Base-by-base conservation (phyloP, 2,797 vertebrate genomes). In the Leptodactylus fallax region DNA sequence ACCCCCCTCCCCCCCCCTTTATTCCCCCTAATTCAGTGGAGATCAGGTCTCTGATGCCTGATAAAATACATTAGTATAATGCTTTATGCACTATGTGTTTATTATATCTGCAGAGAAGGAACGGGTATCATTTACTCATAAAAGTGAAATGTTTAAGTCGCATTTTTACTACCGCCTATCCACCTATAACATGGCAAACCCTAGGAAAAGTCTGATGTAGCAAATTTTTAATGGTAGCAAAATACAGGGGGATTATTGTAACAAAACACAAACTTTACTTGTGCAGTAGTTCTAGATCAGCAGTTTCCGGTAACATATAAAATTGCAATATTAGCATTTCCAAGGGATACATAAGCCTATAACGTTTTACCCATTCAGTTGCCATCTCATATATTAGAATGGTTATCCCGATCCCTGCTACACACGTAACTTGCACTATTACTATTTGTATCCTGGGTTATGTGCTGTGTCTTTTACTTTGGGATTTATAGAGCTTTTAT, bases 181-280 rank as follows among this genome's bases (percentile, higher is more conserved):
- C 36, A 49, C 71, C 36, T 74, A 14, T 49, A 49, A 21, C 16
- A 45, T 74, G 71, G 71, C 19, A 49, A 49, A 74, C 45, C 45
- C 9, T 12, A 74, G 71, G 9, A 49, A 47, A 72, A 74, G 45
- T 49, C 19, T 74, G 45, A 74, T n/a, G 45, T 49, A n/a, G 71
- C 71, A 74, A 49, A n/a, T n/a, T 49, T 74, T 74, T 74, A n/a
- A 74, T 49, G 36, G 14, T 72, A 72, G 69, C 14, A 47, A 72
- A 49, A 74, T 49, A 12, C 0, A 49, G 19, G 65, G 14, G 36
- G 69, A 72, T 72, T 72, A 72, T 72, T 72, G 69, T 72, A 47
- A 45, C 14, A 19, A 45, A 72, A 72, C 7, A 21, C 69, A 74
- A 74, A 74, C 45, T 49, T n/a, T 49, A 74, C 19, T 19, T 74